phyloP scores from a whole-genome alignment of 2,113 vertebrate genomes.

The Channa argus region DNA sequence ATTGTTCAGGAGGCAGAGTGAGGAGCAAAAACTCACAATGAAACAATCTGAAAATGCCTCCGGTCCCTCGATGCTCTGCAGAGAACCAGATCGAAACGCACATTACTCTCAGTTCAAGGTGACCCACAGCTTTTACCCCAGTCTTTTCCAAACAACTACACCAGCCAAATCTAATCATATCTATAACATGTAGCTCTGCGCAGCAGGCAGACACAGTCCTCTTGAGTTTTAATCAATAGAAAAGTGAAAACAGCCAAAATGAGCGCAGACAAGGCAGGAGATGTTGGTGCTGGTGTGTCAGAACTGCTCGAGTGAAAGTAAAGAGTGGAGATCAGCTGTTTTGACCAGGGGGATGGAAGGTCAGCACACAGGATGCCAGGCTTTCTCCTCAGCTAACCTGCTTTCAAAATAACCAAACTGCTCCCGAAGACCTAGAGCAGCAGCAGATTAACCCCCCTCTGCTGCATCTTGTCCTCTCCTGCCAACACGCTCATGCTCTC shows the following conservation, averaged over 20 bases:
- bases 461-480: conserved; percentile 62
- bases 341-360: conserved; percentile 73
- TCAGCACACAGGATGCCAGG: conserved; percentile 55
- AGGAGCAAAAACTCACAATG: conserved; percentile 49
- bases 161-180: conserved; percentile 68
- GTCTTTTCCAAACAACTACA: conserved; percentile 80
- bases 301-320: conserved; percentile 71
- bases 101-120: conserved; percentile 75
- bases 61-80: conserved; percentile 17
- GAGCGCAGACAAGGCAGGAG: not conserved
- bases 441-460: conserved; percentile 86
- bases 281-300: conserved; percentile 33
- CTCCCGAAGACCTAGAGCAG: conserved; percentile 75
- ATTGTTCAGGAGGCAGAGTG: conserved; percentile 57
- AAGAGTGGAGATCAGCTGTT: conserved; percentile 73
- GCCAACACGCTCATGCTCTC: conserved; percentile 50
- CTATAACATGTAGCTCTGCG: conserved; percentile 43
- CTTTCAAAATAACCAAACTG: conserved; percentile 78
- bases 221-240: conserved; percentile 76
- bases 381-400: conserved; percentile 71
- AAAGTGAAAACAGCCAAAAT: conserved; percentile 45
- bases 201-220: conserved; percentile 14
- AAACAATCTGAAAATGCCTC: conserved; percentile 47
- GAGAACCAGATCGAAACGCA: conserved; percentile 60
- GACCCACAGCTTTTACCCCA: conserved; percentile 80